Evolutionary conservation across 1,140 invertebrate species (phyloP).

Genomic region (Palaemon carinicauda): DNA sequence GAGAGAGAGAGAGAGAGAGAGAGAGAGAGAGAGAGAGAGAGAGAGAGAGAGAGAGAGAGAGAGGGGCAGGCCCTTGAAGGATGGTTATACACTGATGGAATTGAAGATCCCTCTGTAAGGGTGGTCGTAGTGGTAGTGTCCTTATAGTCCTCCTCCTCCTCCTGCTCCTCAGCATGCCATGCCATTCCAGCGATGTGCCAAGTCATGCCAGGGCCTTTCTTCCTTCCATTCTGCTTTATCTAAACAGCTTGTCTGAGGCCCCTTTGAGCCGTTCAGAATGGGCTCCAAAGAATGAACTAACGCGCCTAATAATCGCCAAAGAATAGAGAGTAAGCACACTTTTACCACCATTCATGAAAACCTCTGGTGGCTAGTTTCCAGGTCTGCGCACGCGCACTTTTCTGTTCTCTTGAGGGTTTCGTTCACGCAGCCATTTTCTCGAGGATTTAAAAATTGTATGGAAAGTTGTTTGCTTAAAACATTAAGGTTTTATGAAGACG

Average conservation of each 20-base stretch:
- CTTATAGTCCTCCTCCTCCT: background rate
- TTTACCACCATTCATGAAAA: too few species aligned
- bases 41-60: background rate
- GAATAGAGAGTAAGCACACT: conserved; percentile 12
- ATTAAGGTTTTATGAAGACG: too few species aligned
- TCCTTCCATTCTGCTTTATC: conserved; percentile 4
- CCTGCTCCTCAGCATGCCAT: background rate
- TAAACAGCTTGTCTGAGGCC: conserved; percentile 15
- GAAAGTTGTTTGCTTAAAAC: too few species aligned
- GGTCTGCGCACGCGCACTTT: too few species aligned
- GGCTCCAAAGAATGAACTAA: conserved; percentile 16
- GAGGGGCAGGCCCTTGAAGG: background rate
- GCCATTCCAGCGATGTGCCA: background rate
- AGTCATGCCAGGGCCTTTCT: conserved; percentile 3
- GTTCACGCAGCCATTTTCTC: too few species aligned
- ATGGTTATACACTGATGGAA: background rate
- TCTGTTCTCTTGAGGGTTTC: too few species aligned
- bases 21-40: background rate
- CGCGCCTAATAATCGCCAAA: conserved; percentile 19
- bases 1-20: too few species aligned
- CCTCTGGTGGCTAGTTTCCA: too few species aligned
- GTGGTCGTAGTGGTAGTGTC: background rate
- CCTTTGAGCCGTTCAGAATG: conserved; percentile 9
- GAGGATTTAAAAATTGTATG: too few species aligned
- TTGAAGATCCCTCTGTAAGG: background rate